Base-by-base conservation (phyloP, 2,113 vertebrate genomes). In the Hiodon alosoides region DNA sequence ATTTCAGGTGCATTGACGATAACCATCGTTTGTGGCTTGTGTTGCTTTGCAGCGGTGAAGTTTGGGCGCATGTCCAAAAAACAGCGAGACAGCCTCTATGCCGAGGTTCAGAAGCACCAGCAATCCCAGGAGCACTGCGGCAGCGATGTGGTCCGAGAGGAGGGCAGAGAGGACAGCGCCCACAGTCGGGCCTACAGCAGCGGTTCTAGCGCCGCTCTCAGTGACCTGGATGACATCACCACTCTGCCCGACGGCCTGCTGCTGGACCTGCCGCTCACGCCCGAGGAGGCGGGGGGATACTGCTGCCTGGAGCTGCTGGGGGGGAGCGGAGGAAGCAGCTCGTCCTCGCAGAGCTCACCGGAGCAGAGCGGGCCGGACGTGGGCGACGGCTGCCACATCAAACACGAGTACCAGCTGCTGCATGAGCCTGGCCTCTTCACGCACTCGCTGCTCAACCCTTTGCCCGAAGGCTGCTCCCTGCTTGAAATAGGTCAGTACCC, bases 31-130 rank as follows among this genome's bases (percentile, higher is more conserved):
- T 16, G 4, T 64, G 7, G 5, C 88, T 50, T 71, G 3, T 11
- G 55, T 76, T 13, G 59, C 11, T 3, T 31, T 77, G 8, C 85
- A 96, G 95, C 95, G 1, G 95, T 97, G 81, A 97, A 97, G 83
- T 97, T 97, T 0, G 95, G 95, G 31, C 92, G 95, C 73, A 97
- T 97, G 95, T 96, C 95, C 0, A 96, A 97, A 85, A 97, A 96
- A 84, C 95, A 96, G 85, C 89, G 95, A 3, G 95, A 96, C 89
- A 95, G 92, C 81, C 90, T 97, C 16, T 96, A 96, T 0, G 95
- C 94, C 0, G 95, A 97, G 87, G 95, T 97, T 61, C 94, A 97
- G 90, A 95, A 93, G 75, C 95, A 96, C 83, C 94, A 95, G 79
- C 83, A 91, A 80, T 89, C 84, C 85, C 90, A 92, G 78, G 92